Percentiles rank a stretch among this genome's conserved stretches.
Evolutionary conservation across 2,888 invertebrate genomes (phyloP).

Genomic region (Drosophila hawaiiensis): DNA sequence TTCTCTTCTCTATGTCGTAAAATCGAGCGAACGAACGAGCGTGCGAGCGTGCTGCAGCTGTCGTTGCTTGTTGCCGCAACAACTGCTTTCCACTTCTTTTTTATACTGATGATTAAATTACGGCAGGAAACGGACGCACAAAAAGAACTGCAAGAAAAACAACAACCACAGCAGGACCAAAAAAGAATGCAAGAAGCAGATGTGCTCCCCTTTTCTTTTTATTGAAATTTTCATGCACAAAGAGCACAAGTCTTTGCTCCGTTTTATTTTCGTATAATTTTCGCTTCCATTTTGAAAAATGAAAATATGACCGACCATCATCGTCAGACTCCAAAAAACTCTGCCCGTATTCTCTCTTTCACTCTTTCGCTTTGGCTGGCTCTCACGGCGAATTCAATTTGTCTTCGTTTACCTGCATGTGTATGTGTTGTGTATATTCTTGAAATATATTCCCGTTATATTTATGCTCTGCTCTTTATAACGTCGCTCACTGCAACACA

Average conservation of each 20-base stretch:
- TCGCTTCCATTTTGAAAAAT: conserved; percentile 52
- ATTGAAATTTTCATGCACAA: conserved; percentile 26
- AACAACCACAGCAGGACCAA: conserved; percentile 11
- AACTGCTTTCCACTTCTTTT: conserved; percentile 50
- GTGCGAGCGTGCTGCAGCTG: conserved; percentile 58
- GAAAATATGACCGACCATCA: conserved; percentile 46
- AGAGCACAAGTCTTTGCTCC: conserved; percentile 13
- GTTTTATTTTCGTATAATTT: conserved; percentile 28
- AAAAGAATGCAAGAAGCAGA: conserved; percentile 28
- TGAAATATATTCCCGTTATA: conserved; percentile 60
- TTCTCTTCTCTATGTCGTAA: conserved; percentile 59
- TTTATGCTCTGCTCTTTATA: conserved; percentile 52
- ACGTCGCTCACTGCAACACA: conserved; percentile 61
- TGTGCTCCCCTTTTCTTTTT: conserved; percentile 47
- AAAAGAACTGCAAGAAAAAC: conserved; percentile 18
- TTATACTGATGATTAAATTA: conserved; percentile 62
- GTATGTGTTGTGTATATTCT: conserved; percentile 16
- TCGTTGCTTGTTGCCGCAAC: conserved; percentile 27
- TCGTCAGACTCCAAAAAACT: conserved; percentile 39
- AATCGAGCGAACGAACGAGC: conserved; percentile 45
- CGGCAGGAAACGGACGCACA: conserved; percentile 56
- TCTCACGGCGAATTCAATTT: conserved; percentile 53
- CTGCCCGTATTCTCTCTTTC: conserved; percentile 51
- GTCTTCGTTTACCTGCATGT: conserved; percentile 22
- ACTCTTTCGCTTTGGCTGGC: conserved; percentile 8